Evolutionary conservation across 2,797 vertebrate genomes (phyloP).

Genomic region (Phoebastria nigripes): DNA sequence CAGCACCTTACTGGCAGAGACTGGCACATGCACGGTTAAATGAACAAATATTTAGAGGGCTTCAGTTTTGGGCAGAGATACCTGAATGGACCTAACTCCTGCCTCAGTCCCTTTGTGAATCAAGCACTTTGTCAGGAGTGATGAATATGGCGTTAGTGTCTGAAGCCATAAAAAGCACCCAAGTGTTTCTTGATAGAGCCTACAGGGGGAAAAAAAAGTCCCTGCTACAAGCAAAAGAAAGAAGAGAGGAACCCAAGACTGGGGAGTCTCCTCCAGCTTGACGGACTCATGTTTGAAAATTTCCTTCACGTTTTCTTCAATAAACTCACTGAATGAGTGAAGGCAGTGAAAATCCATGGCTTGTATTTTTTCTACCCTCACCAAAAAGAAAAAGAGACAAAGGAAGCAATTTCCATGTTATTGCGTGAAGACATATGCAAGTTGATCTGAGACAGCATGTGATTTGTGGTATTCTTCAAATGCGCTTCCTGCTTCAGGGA

Average conservation of each 20-base stretch:
- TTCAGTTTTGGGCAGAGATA: neutral
- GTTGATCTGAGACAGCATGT: neutral
- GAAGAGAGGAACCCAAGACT: neutral
- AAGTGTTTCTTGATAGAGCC: neutral
- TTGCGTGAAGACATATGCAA: neutral
- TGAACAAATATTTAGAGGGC: neutral
- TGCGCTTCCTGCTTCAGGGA: neutral
- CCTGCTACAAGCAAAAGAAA: neutral
- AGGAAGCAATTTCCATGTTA: neutral
- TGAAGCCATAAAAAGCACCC: neutral
- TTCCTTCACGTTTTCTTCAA: neutral
- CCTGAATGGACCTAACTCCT: neutral
- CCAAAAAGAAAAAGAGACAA: neutral
- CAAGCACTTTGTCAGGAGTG: neutral
- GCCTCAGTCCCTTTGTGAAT: neutral
- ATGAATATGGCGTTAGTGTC: neutral
- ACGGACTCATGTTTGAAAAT: neutral
- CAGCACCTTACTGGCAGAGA: neutral
- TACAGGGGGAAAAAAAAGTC: rapidly evolving
- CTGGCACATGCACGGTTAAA: neutral
- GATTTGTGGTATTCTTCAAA: neutral
- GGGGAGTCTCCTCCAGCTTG: neutral
- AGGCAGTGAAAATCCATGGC: neutral
- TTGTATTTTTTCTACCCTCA: neutral
- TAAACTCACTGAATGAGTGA: neutral